Conservation (phyloP, 1,140 invertebrate genomes). For the Macrobrachium nipponense region DNA sequence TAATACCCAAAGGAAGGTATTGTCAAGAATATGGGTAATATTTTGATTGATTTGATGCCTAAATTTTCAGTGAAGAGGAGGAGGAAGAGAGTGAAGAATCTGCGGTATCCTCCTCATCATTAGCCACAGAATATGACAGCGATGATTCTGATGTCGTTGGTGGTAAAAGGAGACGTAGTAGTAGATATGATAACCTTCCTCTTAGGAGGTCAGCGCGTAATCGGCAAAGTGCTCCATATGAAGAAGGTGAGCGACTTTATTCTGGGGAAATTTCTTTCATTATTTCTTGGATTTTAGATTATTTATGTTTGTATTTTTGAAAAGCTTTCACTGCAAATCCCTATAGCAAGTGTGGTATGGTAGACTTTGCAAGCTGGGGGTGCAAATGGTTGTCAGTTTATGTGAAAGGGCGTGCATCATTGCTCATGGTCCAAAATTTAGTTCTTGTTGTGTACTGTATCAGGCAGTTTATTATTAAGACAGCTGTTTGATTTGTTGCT, state of each 20-base stretch:
- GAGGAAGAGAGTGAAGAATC: constrained; percentile 56
- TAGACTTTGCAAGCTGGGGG: no score
- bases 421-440: no score
- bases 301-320: not conserved
- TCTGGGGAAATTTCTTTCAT: not conserved
- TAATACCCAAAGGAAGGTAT: no score
- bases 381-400: no score
- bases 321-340: no score
- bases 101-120: constrained; percentile 44
- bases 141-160: constrained; percentile 61
- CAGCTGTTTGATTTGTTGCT: no score
- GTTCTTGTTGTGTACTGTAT: no score
- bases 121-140: constrained; percentile 49
- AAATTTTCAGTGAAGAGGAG: constrained; percentile 50
- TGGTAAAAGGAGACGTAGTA: constrained; percentile 42
- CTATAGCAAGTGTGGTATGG: no score
- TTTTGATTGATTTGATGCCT: constrained; percentile 4
- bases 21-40: not conserved
- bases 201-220: constrained; percentile 58
- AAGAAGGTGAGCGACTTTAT: constrained; percentile 16
- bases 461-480: no score
- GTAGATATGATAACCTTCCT: constrained; percentile 38
- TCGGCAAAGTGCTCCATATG: constrained; percentile 35
- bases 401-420: no score
- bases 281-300: not conserved